Conservation (phyloP, 2,888 invertebrate species). For the Electrophaes corylata region DNA sequence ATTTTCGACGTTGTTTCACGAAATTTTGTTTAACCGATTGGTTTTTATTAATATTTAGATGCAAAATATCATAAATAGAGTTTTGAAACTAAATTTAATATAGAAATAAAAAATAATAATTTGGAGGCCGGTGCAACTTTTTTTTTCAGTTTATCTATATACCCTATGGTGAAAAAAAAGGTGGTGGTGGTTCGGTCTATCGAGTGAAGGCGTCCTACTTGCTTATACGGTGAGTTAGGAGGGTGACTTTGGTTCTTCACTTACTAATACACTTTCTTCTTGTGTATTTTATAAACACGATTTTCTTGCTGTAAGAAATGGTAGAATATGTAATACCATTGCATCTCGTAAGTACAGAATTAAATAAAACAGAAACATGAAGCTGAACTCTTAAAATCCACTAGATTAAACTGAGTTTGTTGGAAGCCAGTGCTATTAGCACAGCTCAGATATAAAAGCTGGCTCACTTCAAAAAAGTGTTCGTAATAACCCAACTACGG, state of each 20-base stretch:
- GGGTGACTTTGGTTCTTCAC: no score
- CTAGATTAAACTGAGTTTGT: slow-evolving; percentile 33
- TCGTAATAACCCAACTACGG: no score
- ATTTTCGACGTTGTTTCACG: slow-evolving; percentile 68
- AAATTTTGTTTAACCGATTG: slow-evolving; percentile 58
- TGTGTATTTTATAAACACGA: no score
- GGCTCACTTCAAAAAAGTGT: neutral
- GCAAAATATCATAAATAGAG: neutral
- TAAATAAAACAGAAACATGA: slow-evolving; percentile 25
- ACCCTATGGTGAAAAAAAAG: no score
- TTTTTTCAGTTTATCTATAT: no score
- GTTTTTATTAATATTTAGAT: slow-evolving; percentile 39
- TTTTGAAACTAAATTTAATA: no score
- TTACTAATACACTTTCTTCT: no score
- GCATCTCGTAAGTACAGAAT: slow-evolving; percentile 21
- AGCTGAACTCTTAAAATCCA: slow-evolving; percentile 32
- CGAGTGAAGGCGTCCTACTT: no score
- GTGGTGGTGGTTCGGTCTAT: no score
- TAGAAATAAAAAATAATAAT: no score
- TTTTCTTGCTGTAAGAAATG: neutral
- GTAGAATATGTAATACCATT: slow-evolving; percentile 2
- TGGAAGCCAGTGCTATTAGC: slow-evolving; percentile 27
- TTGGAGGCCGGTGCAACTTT: no score
- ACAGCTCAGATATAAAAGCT: slow-evolving; percentile 3
- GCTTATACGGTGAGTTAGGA: no score